A percentile compares a stretch with the other conserved stretches of the same genome.
These are phyloP conservation scores for Acomys russatus DNA, from an alignment of 2,797 vertebrate genomes.

Conservation along the genomic window DNA sequence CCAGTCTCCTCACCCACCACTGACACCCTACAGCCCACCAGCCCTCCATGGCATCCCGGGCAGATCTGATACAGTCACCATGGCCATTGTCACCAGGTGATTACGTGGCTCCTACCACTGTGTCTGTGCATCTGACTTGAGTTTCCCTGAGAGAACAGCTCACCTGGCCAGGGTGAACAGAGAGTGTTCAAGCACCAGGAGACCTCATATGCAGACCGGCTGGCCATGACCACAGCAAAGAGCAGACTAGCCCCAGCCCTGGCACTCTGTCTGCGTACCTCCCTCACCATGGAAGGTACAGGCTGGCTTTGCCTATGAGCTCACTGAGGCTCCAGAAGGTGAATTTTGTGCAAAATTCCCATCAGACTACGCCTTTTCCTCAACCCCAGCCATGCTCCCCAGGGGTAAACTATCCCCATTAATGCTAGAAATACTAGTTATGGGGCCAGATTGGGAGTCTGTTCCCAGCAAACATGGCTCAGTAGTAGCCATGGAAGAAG, in stretches of 20 bases:
- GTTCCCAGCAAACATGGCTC: neutral
- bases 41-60: neutral
- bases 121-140: neutral
- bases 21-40: neutral
- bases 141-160: neutral
- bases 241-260: accelerated
- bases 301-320: neutral
- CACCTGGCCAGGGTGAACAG: accelerated
- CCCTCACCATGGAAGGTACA: accelerated
- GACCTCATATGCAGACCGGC: neutral
- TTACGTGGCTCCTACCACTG: neutral
- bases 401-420: neutral
- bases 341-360: neutral
- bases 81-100: neutral
- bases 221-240: neutral
- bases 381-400: neutral
- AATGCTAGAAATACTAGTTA: neutral
- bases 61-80: neutral
- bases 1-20: neutral
- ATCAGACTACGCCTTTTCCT: neutral
- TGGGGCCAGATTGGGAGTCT: neutral
- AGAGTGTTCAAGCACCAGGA: too few species aligned
- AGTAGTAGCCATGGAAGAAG: neutral
- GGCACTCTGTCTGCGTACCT: accelerated
- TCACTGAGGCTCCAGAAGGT: neutral